phyloP scores from a whole-genome alignment of 2,113 vertebrate genomes.

The Tachysurus vachellii region DNA sequence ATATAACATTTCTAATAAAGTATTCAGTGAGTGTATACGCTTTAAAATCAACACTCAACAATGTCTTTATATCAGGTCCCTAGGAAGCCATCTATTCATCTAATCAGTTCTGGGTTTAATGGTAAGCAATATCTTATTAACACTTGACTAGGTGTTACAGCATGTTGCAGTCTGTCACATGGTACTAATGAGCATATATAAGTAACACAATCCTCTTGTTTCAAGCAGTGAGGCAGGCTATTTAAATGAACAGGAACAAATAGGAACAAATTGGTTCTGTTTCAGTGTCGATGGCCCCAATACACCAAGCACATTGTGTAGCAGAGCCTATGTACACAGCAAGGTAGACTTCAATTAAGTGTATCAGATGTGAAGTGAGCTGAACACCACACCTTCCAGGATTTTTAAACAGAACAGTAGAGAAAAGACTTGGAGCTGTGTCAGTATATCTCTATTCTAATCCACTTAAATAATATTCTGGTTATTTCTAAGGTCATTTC shows the following conservation, averaged over 20 bases:
- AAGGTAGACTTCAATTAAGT: conserved; percentile 28
- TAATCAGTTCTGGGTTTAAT: neutral
- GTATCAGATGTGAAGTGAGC: conserved; percentile 19
- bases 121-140: neutral
- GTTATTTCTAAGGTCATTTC: neutral
- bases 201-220: conserved; percentile 16
- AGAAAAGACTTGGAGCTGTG: neutral
- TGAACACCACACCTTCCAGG: neutral
- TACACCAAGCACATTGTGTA: conserved; percentile 20
- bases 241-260: conserved; percentile 35
- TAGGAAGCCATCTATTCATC: neutral
- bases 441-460: neutral
- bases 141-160: neutral
- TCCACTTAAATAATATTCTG: neutral
- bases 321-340: neutral
- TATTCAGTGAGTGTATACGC: neutral
- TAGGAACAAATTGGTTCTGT: conserved; percentile 30
- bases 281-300: conserved; percentile 26
- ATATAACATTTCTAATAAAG: neutral
- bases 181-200: neutral
- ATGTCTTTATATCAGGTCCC: neutral
- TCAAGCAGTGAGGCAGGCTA: neutral
- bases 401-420: conserved; percentile 1
- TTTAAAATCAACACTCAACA: neutral
- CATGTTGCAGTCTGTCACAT: neutral